Evolutionary conservation across 1,140 invertebrate species (phyloP), one percentile per base, ranked within the genome.

Genomic region (Eupristina koningsbergeri): DNA sequence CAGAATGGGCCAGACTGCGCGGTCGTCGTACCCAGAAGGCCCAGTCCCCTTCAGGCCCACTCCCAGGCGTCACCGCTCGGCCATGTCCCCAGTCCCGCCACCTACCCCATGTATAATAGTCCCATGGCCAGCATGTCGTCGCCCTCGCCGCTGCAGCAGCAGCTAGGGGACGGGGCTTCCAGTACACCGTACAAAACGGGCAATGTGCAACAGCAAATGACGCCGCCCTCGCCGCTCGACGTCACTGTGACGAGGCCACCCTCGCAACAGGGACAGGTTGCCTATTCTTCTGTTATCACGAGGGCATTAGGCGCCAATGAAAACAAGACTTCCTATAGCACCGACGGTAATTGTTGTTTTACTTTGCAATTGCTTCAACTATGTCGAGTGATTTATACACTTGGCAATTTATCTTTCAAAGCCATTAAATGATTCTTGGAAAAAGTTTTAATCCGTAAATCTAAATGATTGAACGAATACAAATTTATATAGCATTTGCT

Each of bases 51-150:
- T 41, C 95, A 96, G 87, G 93, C 93, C 2, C 94, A 95, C 86
- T 95, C 95, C 3, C 95, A 95, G 87, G 93, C 94, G 34, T 95
- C 94, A 83, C 94, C 93, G 0, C 87, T 95, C 34, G 94, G 94
- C 63, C 95, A 96, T 89, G 95, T 95, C 5, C 95, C 94, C 81
- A 96, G 95, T 92, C 95, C 95, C 34, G 95, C 95, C 31, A 95
- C 95, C 31, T 96, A 96, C 92, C 95, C 95, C 17, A 93, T 96
- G 94, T 96, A 96, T 89, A 95, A 96, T 89, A 96, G 95, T 91
- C 95, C 95, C 15, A 95, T 96, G 94, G 94, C 95, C 85, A 94
- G 94, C 3, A 93, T 95, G 87, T 95, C 95, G 69, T 96, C 95
- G 26, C 95, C 95, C 19, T 93, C 93, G 8, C 92, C 92, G 5